Evolutionary conservation across 2,888 invertebrate species (phyloP).

Genomic region (Pseudococcus viburni): DNA sequence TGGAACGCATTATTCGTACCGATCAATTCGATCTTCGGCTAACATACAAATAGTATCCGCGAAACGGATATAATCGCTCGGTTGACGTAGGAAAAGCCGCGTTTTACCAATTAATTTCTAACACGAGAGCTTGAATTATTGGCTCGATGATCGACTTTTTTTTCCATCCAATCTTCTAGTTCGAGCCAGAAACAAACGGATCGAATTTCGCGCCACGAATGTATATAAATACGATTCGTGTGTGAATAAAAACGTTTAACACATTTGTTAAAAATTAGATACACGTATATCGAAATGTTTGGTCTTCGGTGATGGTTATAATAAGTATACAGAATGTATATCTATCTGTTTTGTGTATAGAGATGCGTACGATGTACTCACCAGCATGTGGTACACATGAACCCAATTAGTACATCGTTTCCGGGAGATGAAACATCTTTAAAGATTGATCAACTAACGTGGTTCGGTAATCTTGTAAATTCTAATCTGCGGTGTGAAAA

Average conservation of each 20-base stretch:
- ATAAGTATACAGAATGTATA: background rate
- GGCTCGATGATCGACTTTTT: conserved; percentile 31
- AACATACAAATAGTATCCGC: background rate
- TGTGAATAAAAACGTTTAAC: conserved; percentile 52
- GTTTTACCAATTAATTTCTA: conserved; percentile 42
- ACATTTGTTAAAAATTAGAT: conserved; percentile 45
- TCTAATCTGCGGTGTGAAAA: conserved; percentile 44
- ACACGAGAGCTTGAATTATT: conserved; percentile 35
- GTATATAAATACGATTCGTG: background rate
- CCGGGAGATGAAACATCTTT: conserved; percentile 43
- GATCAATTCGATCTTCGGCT: background rate
- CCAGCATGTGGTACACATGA: conserved; percentile 57
- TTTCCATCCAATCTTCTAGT: background rate
- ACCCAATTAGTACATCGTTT: conserved; percentile 54
- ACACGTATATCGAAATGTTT: conserved; percentile 26
- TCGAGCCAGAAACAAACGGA: conserved; percentile 4
- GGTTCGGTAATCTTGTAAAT: conserved; percentile 23
- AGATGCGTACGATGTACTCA: background rate
- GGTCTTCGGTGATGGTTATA: conserved; percentile 8
- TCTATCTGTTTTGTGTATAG: background rate
- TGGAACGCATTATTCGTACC: conserved; percentile 25
- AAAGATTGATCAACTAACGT: conserved; percentile 31
- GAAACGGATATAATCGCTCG: background rate
- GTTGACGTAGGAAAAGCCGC: background rate
- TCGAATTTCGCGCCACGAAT: conserved; percentile 32